Conservation (phyloP, 2,888 invertebrate genomes). For the Chrysolina haemoptera region DNA sequence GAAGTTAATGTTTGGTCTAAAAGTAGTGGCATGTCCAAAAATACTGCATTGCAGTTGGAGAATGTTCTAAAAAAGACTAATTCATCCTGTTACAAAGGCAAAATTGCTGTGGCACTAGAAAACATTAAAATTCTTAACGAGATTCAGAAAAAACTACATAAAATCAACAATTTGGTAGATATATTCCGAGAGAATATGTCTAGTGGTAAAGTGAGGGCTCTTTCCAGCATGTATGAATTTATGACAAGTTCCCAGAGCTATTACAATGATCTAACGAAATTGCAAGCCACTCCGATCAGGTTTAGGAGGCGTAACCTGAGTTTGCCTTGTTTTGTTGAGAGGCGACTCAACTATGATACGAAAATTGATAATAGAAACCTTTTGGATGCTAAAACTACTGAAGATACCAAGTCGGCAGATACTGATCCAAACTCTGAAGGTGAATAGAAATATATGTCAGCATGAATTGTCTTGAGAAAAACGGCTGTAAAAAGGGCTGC, state of each 20-base stretch:
- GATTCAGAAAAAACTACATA: slow-evolving; percentile 80
- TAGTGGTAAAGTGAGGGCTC: slow-evolving; percentile 79
- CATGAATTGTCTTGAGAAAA: slow-evolving; percentile 46
- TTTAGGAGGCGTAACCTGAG: slow-evolving; percentile 78
- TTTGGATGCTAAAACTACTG: slow-evolving; percentile 19
- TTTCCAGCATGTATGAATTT: slow-evolving; percentile 82
- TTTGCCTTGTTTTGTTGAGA: slow-evolving; percentile 62
- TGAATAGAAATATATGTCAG: slow-evolving; percentile 49
- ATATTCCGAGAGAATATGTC: slow-evolving; percentile 74
- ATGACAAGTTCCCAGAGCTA: slow-evolving; percentile 73
- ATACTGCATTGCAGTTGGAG: slow-evolving; percentile 54
- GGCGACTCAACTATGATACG: slow-evolving; percentile 55
- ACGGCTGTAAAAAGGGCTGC: slow-evolving; percentile 46
- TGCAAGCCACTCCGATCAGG: slow-evolving; percentile 72
- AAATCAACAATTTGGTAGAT: slow-evolving; percentile 79
- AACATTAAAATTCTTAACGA: slow-evolving; percentile 77
- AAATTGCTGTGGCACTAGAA: slow-evolving; percentile 68
- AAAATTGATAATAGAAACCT: slow-evolving; percentile 41
- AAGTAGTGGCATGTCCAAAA: slow-evolving; percentile 53
- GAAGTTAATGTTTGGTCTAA: slow-evolving; percentile 62
- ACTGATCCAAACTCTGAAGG: slow-evolving; percentile 40
- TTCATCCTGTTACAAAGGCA: slow-evolving; percentile 52
- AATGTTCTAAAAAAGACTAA: slow-evolving; percentile 67
- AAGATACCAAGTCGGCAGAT: slow-evolving; percentile 34
- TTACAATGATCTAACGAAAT: slow-evolving; percentile 70